Evolutionary conservation across 2,888 invertebrate species (phyloP).

Genomic region (Drosophila paramelanica): DNA sequence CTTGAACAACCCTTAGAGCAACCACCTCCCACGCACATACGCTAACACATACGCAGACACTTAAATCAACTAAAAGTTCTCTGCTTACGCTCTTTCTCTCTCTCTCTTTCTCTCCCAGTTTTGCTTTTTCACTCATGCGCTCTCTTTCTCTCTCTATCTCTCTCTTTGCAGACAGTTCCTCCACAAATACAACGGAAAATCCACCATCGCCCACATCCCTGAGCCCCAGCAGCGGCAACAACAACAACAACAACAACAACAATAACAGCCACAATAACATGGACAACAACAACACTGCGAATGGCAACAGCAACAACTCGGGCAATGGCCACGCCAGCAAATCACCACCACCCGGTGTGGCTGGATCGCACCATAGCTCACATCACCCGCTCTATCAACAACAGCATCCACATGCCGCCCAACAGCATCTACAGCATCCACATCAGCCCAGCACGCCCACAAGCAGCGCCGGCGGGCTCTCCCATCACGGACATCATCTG

Average conservation of each 20-base stretch:
- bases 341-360: constrained; percentile 77
- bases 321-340: constrained; percentile 66
- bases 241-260: constrained; percentile 70
- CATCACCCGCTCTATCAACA: constrained; percentile 61
- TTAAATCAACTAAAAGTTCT: constrained; percentile 66
- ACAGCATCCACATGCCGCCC: constrained; percentile 49
- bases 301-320: constrained; percentile 76
- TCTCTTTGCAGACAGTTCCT: constrained; percentile 90
- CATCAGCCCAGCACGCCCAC: constrained; percentile 82
- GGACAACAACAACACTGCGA: constrained; percentile 50
- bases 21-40: constrained; percentile 14
- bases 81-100: constrained; percentile 63
- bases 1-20: constrained; percentile 60
- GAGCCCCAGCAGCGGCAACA: constrained; percentile 87
- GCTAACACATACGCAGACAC: constrained; percentile 26
- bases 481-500: constrained; percentile 63
- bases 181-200: constrained; percentile 89
- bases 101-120: constrained; percentile 66
- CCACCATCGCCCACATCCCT: constrained; percentile 87
- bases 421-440: constrained; percentile 85
- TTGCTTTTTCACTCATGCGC: constrained; percentile 16
- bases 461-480: constrained; percentile 63
- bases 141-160: constrained; percentile 30
- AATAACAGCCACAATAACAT: constrained; percentile 36
- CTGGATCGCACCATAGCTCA: constrained; percentile 49